Base-by-base conservation (phyloP, 2,797 vertebrate species). In the Xiphophorus birchmanni region DNA sequence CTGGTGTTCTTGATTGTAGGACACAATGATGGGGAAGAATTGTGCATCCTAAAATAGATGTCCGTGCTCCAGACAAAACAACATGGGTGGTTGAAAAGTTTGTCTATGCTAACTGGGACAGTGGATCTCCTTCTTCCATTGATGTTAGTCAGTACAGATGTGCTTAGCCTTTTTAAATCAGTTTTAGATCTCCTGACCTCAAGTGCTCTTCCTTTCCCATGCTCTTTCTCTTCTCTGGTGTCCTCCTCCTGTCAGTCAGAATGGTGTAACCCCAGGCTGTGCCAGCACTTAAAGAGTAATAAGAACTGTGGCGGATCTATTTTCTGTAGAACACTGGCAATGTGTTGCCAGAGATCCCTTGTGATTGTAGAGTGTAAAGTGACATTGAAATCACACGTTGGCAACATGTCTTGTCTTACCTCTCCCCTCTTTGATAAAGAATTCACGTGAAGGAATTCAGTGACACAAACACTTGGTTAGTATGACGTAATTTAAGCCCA, bases 281-380 rank as follows among this genome's bases (percentile, higher is more conserved):
- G 86, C 86, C 82, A 74, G 77, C 85, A 87, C 82, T 86, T 93
- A 90, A 91, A 87, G 80, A 87, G 91, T 89, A 90, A 92, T 81
- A 84, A 83, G 85, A 88, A 88, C 86, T 81, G 75, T 82, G 74
- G 87, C 82, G 85, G 75, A 89, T 91, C 83, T 95, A 91, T 94
- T 94, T 95, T 94, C 87, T 92, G 88, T 82, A 80, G 89, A 84
- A 92, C 87, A 77, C 81, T 86, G 88, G 83, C 85, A 88, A 85
- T 74, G 76, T 89, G 82, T 88, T 87, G 86, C 67, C 80, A 83
- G 81, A 78, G 90, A 84, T 91, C 92, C 89, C 83, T 88, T 90
- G 91, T 88, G 88, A 92, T 86, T 91, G 79, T 78, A 23, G 76
- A 81, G 76, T 90, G 91, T 93, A 87, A 91, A 91, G 83, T 91